Evolutionary conservation across 2,113 vertebrate genomes (phyloP).

Genomic region (Silurus asotus): DNA sequence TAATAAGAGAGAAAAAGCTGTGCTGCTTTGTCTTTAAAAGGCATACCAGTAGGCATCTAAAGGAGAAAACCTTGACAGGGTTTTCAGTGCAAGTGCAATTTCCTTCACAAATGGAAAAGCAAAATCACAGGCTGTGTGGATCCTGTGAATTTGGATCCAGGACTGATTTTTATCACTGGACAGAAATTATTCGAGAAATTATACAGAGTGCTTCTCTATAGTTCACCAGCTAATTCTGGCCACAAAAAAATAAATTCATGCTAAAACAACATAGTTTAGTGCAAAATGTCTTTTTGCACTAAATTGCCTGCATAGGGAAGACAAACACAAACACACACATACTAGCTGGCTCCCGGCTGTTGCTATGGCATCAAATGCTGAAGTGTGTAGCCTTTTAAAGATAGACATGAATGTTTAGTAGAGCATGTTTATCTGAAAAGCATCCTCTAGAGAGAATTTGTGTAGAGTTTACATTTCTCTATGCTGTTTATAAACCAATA

Average conservation of each 20-base stretch:
- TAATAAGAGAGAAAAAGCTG: neutral
- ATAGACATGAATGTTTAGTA: constrained; percentile 2
- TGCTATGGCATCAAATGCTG: constrained; percentile 34
- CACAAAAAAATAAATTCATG: neutral
- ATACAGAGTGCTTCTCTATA: neutral
- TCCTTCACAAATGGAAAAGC: neutral
- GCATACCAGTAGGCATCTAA: neutral
- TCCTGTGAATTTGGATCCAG: neutral
- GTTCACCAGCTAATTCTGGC: neutral
- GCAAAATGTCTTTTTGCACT: neutral
- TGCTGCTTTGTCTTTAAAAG: neutral
- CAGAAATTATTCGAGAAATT: neutral
- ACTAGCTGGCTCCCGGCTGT: constrained; percentile 34
- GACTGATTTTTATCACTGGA: neutral
- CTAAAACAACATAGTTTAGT: neutral
- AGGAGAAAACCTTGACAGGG: neutral
- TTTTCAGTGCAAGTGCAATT: neutral
- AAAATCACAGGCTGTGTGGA: neutral
- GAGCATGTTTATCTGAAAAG: neutral
- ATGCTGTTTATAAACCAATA: neutral
- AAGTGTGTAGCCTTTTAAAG: constrained; percentile 27
- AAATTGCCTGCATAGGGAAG: neutral
- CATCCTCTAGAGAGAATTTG: neutral
- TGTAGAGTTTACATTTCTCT: neutral
- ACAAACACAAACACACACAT: neutral